Conservation (phyloP, 1,140 invertebrate genomes). For the Formica exsecta region DNA sequence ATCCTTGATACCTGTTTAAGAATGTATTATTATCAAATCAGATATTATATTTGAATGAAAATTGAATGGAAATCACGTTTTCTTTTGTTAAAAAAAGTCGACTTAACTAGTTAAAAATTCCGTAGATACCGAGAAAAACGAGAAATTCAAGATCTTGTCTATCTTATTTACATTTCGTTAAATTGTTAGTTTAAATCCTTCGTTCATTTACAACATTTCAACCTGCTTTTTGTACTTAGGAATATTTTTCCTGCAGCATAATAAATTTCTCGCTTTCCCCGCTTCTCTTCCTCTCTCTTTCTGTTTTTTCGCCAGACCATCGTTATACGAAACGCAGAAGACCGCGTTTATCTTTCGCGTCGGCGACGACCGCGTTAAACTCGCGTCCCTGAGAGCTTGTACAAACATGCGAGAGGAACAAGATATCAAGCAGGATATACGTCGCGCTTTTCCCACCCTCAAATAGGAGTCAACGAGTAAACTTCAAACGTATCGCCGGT, state of each 20-base stretch:
- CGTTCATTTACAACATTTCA: slow-evolving; percentile 49
- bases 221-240: slow-evolving; percentile 33
- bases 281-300: not conserved
- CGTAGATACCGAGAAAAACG: not conserved
- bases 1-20: slow-evolving; percentile 12
- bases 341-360: slow-evolving; percentile 59
- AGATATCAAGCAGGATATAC: slow-evolving; percentile 69
- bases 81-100: not conserved
- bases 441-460: slow-evolving; percentile 45
- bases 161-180: slow-evolving; percentile 58
- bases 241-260: slow-evolving; percentile 31
- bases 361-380: slow-evolving; percentile 57
- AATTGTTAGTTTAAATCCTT: slow-evolving; percentile 53
- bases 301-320: slow-evolving; percentile 45
- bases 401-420: slow-evolving; percentile 53
- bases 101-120: not conserved
- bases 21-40: not conserved
- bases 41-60: not conserved
- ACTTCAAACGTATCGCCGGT: slow-evolving; percentile 71
- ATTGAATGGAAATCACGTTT: not conserved
- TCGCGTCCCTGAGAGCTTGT: slow-evolving; percentile 61
- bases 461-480: slow-evolving; percentile 68
- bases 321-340: slow-evolving; percentile 57
- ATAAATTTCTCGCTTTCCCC: slow-evolving; percentile 47
- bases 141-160: not conserved